Base-by-base conservation (phyloP, 2,113 vertebrate genomes). In the Numida meleagris region DNA sequence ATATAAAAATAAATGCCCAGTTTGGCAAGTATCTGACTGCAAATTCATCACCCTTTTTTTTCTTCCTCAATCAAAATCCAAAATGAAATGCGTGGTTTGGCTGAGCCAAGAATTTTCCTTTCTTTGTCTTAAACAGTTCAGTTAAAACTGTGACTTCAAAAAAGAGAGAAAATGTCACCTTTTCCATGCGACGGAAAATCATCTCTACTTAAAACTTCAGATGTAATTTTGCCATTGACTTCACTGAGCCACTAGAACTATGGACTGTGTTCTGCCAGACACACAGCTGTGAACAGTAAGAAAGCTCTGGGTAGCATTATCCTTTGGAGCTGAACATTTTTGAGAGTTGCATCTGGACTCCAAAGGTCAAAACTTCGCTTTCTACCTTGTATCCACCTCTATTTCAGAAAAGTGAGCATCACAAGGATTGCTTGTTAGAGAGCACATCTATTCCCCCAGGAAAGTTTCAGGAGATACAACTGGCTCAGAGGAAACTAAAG, bases 291-390 rank as follows among this genome's bases (percentile, higher is more conserved):
- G 24, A 61, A 51, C 36, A 76, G 31, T 15, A 24, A 19, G 77
- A 61, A 67, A 73, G 31, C 24, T 79, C 62, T 21, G 10, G 48
- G 25, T 23, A 91, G 13, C 36, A n/a, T 76, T 62, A 68, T 31
- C 14, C 74, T 68, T 43, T 46, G 45, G 46, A 86, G 12, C 23
- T 45, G 14, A n/a, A 0, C 9, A 0, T 76, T 90, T 58, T 79
- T 58, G 27, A 59, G 73, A 84, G 73, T 24, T 58, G 6, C 78
- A 25, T 53, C 62, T 57, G 48, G 58, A 79, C 74, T 87, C 71
- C 71, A 62, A 82, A 93, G 79, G 93, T 89, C 87, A 95, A 91
- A 93, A 75, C 55, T 66, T 73, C 79, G 14, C 53, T 89, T 93
- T 86, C 90, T 74, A 46, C 13, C 31, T 87, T 87, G 48, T 38